phyloP scores from a whole-genome alignment of 1,140 invertebrate species.

The Lepidotrigona ventralis region DNA sequence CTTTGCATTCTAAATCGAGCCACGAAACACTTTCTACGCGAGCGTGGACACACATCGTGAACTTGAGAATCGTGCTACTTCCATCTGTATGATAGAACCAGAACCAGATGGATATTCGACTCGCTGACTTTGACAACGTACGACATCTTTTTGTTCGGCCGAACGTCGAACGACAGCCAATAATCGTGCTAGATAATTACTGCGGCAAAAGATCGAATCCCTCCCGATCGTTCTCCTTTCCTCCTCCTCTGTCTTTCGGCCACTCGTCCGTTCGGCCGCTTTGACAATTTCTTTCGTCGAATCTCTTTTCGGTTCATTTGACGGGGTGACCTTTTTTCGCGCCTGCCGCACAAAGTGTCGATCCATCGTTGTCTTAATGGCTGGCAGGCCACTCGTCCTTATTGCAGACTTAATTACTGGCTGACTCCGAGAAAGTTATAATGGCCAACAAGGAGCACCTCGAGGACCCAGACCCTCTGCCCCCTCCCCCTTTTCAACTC shows the following conservation, averaged over 20 bases:
- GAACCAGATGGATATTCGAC: background rate
- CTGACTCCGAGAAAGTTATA: conserved; percentile 79
- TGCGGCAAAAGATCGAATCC: conserved; percentile 64
- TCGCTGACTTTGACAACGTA: background rate
- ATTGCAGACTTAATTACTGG: conserved; percentile 80
- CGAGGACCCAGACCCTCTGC: conserved; percentile 39
- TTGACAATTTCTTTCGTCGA: conserved; percentile 79
- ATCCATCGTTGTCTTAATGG: conserved; percentile 78
- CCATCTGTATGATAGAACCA: too few species aligned
- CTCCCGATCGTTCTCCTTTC: conserved; percentile 15
- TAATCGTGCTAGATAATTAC: conserved; percentile 77
- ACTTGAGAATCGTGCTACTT: background rate
- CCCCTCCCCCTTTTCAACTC: conserved; percentile 43
- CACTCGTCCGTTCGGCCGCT: conserved; percentile 57
- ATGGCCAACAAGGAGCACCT: conserved; percentile 74
- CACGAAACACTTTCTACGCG: conserved; percentile 1
- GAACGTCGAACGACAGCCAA: conserved; percentile 66
- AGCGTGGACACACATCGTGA: too few species aligned
- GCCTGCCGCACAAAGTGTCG: conserved; percentile 77
- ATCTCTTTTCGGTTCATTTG: conserved; percentile 78
- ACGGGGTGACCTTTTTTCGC: conserved; percentile 75
- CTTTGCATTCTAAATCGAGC: conserved; percentile 35
- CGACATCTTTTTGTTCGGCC: background rate
- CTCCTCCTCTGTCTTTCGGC: background rate
- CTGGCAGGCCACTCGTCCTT: conserved; percentile 78